Conservation (phyloP, 2,113 vertebrate genomes). For the Leptobrachium ailaonicum region DNA sequence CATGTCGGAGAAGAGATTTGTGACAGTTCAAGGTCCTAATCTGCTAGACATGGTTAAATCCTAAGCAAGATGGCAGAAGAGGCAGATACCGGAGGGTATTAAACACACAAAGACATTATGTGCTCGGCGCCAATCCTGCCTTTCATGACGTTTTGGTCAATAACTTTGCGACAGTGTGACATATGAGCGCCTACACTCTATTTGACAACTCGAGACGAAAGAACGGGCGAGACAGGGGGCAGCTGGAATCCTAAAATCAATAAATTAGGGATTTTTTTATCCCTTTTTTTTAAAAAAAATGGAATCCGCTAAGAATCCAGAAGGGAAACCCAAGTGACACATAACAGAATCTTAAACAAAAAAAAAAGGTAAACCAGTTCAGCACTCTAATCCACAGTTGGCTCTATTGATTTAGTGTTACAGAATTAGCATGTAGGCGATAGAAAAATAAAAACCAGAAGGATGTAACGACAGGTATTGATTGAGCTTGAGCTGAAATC, state of each 20-base stretch:
- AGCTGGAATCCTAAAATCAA: constrained; percentile 81
- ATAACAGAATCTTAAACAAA: constrained; percentile 56
- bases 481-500: constrained; percentile 7
- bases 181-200: constrained; percentile 60
- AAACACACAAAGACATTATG: constrained; percentile 61
- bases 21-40: constrained; percentile 85
- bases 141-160: constrained; percentile 44
- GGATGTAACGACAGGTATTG: constrained; percentile 27
- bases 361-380: constrained; percentile 59
- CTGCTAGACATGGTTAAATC: constrained; percentile 83
- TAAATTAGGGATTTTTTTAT: constrained; percentile 70
- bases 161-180: constrained; percentile 67
- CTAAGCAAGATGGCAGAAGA: constrained; percentile 67
- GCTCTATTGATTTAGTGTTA: constrained; percentile 71
- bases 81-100: constrained; percentile 68
- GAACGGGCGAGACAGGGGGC: constrained; percentile 67
- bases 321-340: constrained; percentile 59
- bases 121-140: constrained; percentile 28
- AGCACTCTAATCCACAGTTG: constrained; percentile 64
- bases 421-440: constrained; percentile 52
- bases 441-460: constrained; percentile 4
- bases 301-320: constrained; percentile 55
- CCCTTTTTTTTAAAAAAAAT: constrained; percentile 64
- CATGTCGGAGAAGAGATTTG: constrained; percentile 86
- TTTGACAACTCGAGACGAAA: constrained; percentile 71